A percentile compares a stretch with the other conserved stretches of the same genome.
These are phyloP conservation scores for Argynnis bischoffii DNA, from an alignment of 2,888 invertebrate species.

Conservation along the genomic window DNA sequence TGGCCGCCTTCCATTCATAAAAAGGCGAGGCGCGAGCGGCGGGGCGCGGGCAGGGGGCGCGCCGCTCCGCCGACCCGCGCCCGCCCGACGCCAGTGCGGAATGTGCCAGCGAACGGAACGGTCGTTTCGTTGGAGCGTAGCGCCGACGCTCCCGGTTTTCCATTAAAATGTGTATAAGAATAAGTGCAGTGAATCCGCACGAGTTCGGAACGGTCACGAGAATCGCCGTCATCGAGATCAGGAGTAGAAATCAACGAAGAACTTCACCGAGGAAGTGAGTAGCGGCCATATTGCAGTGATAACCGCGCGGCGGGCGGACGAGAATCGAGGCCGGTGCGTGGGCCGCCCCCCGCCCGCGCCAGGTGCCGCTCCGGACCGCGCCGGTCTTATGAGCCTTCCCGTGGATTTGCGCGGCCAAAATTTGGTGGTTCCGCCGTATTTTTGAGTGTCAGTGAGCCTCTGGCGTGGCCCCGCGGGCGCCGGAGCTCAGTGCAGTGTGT, in stretches of 20 bases:
- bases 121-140: conserved; percentile 83
- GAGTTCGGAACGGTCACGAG: conserved; percentile 81
- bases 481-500: conserved; percentile 71
- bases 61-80: conserved; percentile 78
- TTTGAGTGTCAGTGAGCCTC: conserved; percentile 74
- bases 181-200: conserved; percentile 82
- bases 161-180: conserved; percentile 83
- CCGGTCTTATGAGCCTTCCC: conserved; percentile 82
- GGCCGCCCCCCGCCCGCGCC: conserved; percentile 82
- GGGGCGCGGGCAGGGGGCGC: conserved; percentile 77
- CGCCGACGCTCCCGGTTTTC: conserved; percentile 82
- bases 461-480: conserved; percentile 70
- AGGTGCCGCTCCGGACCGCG: conserved; percentile 84
- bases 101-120: conserved; percentile 82
- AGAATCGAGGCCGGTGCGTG: conserved; percentile 83
- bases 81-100: conserved; percentile 81
- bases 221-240: conserved; percentile 81
- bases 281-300: conserved; percentile 83
- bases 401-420: conserved; percentile 82
- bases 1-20: conserved; percentile 89
- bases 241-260: conserved; percentile 82
- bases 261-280: conserved; percentile 83
- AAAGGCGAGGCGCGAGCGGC: conserved; percentile 82
- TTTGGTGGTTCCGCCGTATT: conserved; percentile 75
- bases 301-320: conserved; percentile 83